Base-by-base conservation (phyloP, 2,113 vertebrate genomes). In the Scomber scombrus region DNA sequence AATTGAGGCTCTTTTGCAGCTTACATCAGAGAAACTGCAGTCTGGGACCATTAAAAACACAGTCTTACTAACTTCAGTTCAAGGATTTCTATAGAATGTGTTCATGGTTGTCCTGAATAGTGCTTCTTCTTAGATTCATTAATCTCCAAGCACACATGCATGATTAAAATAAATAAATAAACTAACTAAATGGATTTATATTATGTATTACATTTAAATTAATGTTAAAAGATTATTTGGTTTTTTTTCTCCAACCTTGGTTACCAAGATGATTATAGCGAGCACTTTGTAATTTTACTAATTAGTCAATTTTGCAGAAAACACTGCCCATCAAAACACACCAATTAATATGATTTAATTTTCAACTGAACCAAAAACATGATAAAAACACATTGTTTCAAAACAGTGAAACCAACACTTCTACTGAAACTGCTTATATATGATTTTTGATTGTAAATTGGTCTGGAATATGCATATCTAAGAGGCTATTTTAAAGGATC, bases 21-120 rank as follows among this genome's bases (percentile, higher is more conserved):
- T 89, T 87, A 91, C 93, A 89, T 91, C 73, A 90, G 72, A 91
- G 84, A 29, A 80, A 62, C 66, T 70, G 57, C 77, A 88, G 82
- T 73, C 75, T 64, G 71, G 71, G 87, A 72, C 85, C 84, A 89
- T 90, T 90, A 91, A 92, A 88, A 89, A 86, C 65, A 60, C 5
- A 70, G 63, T 69, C 47, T 43, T 11, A 81, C 45, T 47, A 15
- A 79, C 71, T 76, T 46, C 19, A 82, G 60, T 85, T 82, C 52
- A 71, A 82, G 75, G 75, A 71, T 62, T 83, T 62, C 19, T 18
- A 51, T 1, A 49, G 23, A 65, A 67, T 79, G 12, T 26, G 14
- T 66, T 75, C 71, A 21, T 3, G 58, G 61, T 51, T 0, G 11
- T 71, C 7, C 29, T 19, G 31, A 61, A 26, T 19, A 56, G 10